Base-by-base conservation (phyloP, 2,797 vertebrate species). In the Numenius phaeopus region DNA sequence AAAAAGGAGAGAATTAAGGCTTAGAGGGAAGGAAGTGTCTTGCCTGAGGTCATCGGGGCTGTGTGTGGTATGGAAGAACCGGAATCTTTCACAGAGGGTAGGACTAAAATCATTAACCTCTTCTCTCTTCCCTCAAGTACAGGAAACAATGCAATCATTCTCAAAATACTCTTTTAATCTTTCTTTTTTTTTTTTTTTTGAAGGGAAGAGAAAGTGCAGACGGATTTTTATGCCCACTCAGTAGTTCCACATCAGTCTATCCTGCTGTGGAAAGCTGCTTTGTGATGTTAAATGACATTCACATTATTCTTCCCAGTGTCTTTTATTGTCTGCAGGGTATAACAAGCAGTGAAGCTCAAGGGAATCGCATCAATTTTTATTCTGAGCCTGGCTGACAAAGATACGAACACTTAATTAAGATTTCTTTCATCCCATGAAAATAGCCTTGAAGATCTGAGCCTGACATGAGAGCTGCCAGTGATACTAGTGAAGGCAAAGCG, bases 391-490 rank as follows among this genome's bases (percentile, higher is more conserved):
- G 78, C 69, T 92, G 84, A 94, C 91, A 85, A 92, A 94, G 95
- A 95, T 95, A 97, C 13, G 84, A 94, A 54, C 83, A 66, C 58
- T 94, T 94, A 95, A 97, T 94, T 96, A 96, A 85, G 78, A 83
- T 39, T 94, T 92, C 84, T 96, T 97, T 97, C 67, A 92, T 91
- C 67, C 89, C 44, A 23, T 72, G 22, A 83, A 85, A 94, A 86
- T 65, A 83, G 64, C 67, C 81, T 57, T 58, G 87, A 77, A 92
- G 86, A 95, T 92, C 75, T 79, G 57, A 80, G 87, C 39, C 89
- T 85, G 78, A 73, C n/a, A 61, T 0, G 23, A 89, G 66, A 89
- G 76, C 55, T 81, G 76, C 76, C 61, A 67, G 62, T 18, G 66
- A 82, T 39, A 20, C 23, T 15, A 67, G 52, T 1, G 11, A 92